These are phyloP conservation scores for Rhinolophus ferrumequinum DNA, from an alignment of 2,113 vertebrate species.

Conservation along the genomic window DNA sequence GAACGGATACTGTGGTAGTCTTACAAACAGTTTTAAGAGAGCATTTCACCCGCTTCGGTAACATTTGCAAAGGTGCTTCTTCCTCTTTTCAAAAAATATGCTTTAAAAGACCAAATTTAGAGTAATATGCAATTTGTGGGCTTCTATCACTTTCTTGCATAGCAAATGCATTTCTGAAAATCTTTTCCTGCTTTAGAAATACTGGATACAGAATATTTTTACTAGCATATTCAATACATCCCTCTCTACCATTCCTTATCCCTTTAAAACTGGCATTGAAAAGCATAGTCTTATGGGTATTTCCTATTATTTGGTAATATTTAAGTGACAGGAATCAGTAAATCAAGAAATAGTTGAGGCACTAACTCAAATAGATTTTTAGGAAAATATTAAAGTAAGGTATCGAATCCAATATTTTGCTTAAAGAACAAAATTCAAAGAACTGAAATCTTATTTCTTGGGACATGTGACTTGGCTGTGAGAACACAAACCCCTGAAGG, in stretches of 20 bases:
- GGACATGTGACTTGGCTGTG: not conserved
- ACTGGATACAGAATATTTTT: conserved; percentile 5
- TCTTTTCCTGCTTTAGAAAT: conserved; percentile 15
- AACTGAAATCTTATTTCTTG: conserved; percentile 25
- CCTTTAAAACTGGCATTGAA: conserved; percentile 4
- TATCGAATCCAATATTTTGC: not conserved
- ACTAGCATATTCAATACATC: not conserved
- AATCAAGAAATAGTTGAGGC: not conserved
- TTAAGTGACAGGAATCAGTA: conserved; percentile 6
- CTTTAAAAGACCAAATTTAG: conserved; percentile 8
- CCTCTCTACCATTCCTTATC: not conserved
- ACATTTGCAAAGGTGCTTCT: not conserved
- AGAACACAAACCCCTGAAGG: not conserved
- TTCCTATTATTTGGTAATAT: conserved; percentile 30
- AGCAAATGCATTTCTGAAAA: conserved; percentile 26
- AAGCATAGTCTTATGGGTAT: not conserved
- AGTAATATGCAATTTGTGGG: not conserved
- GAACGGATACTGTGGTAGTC: not conserved
- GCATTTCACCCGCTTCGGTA: not conserved
- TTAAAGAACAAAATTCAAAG: conserved; percentile 38
- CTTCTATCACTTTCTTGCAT: not conserved
- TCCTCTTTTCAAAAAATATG: not conserved
- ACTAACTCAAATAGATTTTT: conserved; percentile 8
- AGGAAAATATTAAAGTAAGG: conserved; percentile 31
- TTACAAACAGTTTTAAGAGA: not conserved